A percentile compares a stretch with the other conserved stretches of the same genome.
phyloP scores from a whole-genome alignment of 2,113 vertebrate species.

The Hippocampus zosterae region DNA sequence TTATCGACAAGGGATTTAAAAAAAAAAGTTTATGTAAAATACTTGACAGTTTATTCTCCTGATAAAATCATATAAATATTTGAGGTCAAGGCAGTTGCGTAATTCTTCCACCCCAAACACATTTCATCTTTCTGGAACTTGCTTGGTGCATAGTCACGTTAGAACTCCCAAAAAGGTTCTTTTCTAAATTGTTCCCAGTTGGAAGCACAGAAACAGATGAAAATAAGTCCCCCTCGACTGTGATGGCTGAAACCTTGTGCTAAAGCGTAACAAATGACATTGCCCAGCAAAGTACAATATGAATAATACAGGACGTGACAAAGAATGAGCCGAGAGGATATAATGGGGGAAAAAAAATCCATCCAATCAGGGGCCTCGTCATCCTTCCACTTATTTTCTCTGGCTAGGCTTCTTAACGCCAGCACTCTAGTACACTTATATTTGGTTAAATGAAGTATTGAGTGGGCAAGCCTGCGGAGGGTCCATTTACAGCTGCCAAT shows the following conservation, averaged over 20 bases:
- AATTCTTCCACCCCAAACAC: no score
- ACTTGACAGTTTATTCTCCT: no score
- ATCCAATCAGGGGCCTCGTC: not conserved
- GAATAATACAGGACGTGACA: not conserved
- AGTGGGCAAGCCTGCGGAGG: slow-evolving; percentile 61
- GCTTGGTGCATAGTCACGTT: no score
- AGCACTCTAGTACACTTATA: slow-evolving; percentile 57
- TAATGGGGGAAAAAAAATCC: not conserved
- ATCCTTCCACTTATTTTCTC: slow-evolving; percentile 26
- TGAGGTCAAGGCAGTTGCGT: no score
- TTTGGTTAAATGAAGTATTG: slow-evolving; percentile 66
- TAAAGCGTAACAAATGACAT: not conserved
- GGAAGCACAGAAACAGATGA: not conserved
- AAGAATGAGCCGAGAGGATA: not conserved
- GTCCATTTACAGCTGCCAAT: slow-evolving; percentile 58
- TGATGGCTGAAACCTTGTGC: slow-evolving; percentile 18
- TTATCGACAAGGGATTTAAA: no score
- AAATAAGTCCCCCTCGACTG: not conserved
- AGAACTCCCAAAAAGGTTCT: not conserved
- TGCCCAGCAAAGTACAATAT: not conserved
- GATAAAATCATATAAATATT: no score
- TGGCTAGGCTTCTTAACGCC: slow-evolving; percentile 46
- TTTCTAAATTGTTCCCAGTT: not conserved
- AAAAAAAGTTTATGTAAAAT: no score
- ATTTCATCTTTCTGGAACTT: no score